Percentiles rank a stretch among this genome's conserved stretches.
Conservation (phyloP, 1,140 invertebrate species). For the Lordiphosa mommai region DNA sequence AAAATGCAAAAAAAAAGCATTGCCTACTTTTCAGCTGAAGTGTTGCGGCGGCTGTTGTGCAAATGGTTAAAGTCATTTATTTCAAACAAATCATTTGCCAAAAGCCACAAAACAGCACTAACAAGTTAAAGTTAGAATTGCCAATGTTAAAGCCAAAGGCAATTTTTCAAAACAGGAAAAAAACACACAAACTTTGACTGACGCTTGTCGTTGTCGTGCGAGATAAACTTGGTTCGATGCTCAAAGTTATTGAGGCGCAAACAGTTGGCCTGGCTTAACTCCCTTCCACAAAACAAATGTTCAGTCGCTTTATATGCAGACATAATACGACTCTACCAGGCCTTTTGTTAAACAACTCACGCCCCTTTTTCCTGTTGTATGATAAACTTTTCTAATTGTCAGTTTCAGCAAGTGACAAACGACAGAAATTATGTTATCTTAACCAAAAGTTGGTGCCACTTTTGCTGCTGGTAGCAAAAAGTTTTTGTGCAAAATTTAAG, state of each 20-base stretch:
- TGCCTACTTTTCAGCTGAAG: conserved; percentile 64
- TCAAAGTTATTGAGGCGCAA: conserved; percentile 73
- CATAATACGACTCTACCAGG: conserved; percentile 40
- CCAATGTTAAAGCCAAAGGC: conserved; percentile 25
- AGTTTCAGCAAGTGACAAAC: conserved; percentile 77
- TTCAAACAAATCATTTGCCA: conserved; percentile 70
- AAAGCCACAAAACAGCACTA: conserved; percentile 39
- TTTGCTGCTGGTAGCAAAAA: conserved; percentile 37
- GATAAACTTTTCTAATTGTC: conserved; percentile 78
- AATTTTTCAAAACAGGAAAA: conserved; percentile 56
- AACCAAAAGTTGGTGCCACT: conserved; percentile 67
- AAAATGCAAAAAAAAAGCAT: conserved; percentile 54
- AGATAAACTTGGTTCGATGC: conserved; percentile 72
- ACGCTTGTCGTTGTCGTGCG: conserved; percentile 59
- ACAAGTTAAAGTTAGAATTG: conserved; percentile 47
- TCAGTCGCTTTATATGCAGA: conserved; percentile 61
- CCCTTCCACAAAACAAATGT: conserved; percentile 39
- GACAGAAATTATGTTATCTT: conserved; percentile 77
- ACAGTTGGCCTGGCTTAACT: conserved; percentile 50
- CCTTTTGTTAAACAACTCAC: conserved; percentile 43
- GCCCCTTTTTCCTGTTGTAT: conserved; percentile 42
- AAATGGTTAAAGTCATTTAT: conserved; percentile 74
- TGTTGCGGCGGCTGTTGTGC: conserved; percentile 47
- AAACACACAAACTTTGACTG: conserved; percentile 60
- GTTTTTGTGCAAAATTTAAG: conserved; percentile 51